Evolutionary conservation across 1,140 invertebrate species (phyloP), one percentile per base, ranked within the genome.

Genomic region (Coenobita brevimanus): DNA sequence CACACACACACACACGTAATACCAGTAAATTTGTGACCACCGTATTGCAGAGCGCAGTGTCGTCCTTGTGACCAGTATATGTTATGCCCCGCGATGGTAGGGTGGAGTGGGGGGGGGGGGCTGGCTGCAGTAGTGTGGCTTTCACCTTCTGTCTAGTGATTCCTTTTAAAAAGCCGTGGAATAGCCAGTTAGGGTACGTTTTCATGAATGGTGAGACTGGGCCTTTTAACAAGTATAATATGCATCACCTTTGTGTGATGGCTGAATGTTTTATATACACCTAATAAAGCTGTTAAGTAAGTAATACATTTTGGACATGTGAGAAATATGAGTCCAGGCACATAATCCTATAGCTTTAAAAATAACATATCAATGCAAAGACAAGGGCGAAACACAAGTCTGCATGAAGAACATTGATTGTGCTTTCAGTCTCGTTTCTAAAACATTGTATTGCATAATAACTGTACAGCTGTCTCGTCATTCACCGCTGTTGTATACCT

Each of bases 341-440:
- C 79, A 81, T 81, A 36, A 81, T 81, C 57, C 79, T 62, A 81
- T 81, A 81, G 79, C 79, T 81, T 81, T 81, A 81, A 81, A 30
- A 64, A 81, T 81, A 81, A 81, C 79, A 81, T 81, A 81, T 81
- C 79, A 81, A 81, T 81, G 79, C 79, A 81, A 81, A 81, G 79
- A 81, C 79, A 81, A 64, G 79, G 79, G 79, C 38, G 79, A 81
- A 81, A 81, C 79, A 81, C 79, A 81, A 62, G 62, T 81, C 57
- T 64, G 57, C 60, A 64, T 81, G 60, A 64, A 81, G 67, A 81
- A 33, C 67, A 62, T 81, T 64, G 57, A 64, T 64, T 81, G 79
- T 81, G 79, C 79, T 81, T 81, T 81, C 79, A 81, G 46, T 41
- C 67, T 64, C 57, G 62, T 81, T 81, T 64, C 60, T 64, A 17